Conservation (phyloP, 2,888 invertebrate species). For the Metellina segmentata region DNA sequence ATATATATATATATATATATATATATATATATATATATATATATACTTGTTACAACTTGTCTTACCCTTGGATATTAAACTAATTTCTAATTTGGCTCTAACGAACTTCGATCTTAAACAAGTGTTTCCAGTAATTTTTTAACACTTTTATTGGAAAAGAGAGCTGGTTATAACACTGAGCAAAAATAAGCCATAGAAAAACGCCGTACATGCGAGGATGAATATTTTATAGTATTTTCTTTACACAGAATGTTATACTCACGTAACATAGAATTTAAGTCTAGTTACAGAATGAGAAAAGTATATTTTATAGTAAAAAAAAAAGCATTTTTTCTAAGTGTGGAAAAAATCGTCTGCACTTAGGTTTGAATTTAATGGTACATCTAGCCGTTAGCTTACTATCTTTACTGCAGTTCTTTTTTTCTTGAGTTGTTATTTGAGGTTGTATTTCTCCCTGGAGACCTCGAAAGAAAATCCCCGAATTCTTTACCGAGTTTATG, state of each 20-base stretch:
- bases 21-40: conserved; percentile 24
- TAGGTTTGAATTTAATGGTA: conserved; percentile 8
- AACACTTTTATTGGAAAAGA: too few species aligned
- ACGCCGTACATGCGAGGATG: too few species aligned
- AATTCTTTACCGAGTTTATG: not conserved
- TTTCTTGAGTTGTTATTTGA: not conserved
- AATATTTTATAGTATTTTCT: too few species aligned
- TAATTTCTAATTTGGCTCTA: not conserved
- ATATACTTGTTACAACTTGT: too few species aligned
- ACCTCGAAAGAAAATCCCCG: not conserved
- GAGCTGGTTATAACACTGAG: too few species aligned
- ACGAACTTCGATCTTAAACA: too few species aligned
- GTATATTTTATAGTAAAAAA: not conserved
- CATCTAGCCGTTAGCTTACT: not conserved
- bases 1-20: conserved; percentile 24
- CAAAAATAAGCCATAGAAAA: too few species aligned
- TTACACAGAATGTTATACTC: too few species aligned
- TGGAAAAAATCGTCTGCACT: not conserved
- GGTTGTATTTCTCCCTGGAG: not conserved
- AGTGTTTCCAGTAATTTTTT: too few species aligned
- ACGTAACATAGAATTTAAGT: too few species aligned
- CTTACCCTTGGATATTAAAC: too few species aligned
- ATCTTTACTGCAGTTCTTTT: not conserved
- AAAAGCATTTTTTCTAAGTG: not conserved
- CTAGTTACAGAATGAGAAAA: too few species aligned